Evolutionary conservation across 2,888 invertebrate species (phyloP).

Genomic region (Cremastinae sp.): DNA sequence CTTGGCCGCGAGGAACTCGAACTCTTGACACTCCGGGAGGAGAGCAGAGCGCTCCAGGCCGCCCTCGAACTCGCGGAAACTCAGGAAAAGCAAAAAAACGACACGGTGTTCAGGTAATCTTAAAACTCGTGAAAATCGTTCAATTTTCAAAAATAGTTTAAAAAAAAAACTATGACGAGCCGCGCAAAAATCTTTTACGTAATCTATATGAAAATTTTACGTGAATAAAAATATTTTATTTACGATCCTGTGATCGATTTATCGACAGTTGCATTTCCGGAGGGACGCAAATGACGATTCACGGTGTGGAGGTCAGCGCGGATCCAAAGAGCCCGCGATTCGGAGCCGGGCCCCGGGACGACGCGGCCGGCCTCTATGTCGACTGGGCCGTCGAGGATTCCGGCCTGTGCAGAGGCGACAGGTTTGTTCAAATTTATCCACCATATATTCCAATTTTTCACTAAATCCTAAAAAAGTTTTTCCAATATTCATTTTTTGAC

Average conservation of each 20-base stretch:
- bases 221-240: no score
- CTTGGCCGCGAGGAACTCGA: slow-evolving; percentile 94
- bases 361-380: slow-evolving; percentile 86
- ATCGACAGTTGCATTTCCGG: slow-evolving; percentile 78
- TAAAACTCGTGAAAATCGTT: not conserved
- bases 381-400: slow-evolving; percentile 92
- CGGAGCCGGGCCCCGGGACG: slow-evolving; percentile 86
- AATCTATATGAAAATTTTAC: no score
- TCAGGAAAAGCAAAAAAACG: slow-evolving; percentile 81
- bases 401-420: slow-evolving; percentile 88
- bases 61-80: slow-evolving; percentile 85
- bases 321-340: slow-evolving; percentile 88
- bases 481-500: no score
- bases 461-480: slow-evolving; percentile 9
- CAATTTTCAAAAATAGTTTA: no score
- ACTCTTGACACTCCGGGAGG: slow-evolving; percentile 91
- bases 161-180: no score
- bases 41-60: slow-evolving; percentile 89
- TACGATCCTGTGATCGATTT: no score
- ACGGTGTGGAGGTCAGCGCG: slow-evolving; percentile 87
- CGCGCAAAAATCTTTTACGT: no score
- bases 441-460: not conserved
- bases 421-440: slow-evolving; percentile 79
- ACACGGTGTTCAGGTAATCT: slow-evolving; percentile 83
- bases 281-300: slow-evolving; percentile 82